phyloP scores from a whole-genome alignment of 2,113 vertebrate genomes.

The Cavia porcellus region DNA sequence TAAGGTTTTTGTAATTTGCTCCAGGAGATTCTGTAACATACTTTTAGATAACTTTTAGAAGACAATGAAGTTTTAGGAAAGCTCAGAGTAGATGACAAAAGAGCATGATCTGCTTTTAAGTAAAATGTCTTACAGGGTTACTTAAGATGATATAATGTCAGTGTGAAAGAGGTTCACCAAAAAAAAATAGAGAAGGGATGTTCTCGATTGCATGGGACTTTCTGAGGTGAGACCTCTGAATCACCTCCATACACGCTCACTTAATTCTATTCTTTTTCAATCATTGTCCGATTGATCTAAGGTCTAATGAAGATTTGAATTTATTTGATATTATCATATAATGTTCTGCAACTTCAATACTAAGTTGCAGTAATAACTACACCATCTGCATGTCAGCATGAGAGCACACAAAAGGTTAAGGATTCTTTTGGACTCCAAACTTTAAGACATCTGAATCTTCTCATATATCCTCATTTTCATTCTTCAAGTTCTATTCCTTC shows the following conservation, averaged over 20 bases:
- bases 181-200: neutral
- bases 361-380: neutral
- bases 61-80: neutral
- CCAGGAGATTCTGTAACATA: neutral
- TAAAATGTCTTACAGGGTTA: neutral
- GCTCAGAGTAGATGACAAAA: neutral
- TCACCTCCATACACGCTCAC: neutral
- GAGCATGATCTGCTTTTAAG: neutral
- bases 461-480: neutral
- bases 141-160: neutral
- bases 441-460: neutral
- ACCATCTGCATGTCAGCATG: neutral
- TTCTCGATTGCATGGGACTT: neutral
- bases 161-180: neutral
- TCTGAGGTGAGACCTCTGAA: neutral
- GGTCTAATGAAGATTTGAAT: neutral
- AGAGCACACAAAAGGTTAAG: neutral
- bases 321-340: neutral
- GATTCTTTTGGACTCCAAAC: neutral
- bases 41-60: neutral
- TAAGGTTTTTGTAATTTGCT: neutral
- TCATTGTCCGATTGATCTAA: neutral
- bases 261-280: neutral
- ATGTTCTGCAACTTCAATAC: neutral
- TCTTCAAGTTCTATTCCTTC: neutral